A percentile compares a stretch with the other conserved stretches of the same genome.
phyloP scores from a whole-genome alignment of 2,797 vertebrate species.

The Rhinophrynus dorsalis region DNA sequence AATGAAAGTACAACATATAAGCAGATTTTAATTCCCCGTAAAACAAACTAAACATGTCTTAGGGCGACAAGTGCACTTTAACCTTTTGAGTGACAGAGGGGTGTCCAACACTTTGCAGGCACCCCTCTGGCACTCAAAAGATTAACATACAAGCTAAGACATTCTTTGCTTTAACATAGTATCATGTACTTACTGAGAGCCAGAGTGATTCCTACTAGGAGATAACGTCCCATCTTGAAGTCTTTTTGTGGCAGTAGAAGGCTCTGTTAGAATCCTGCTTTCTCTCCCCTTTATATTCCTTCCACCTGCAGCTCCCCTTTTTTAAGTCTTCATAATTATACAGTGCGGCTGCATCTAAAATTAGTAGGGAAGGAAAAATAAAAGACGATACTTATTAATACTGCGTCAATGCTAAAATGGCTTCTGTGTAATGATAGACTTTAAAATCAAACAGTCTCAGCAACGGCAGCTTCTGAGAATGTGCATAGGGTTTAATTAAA shows the following conservation, averaged over 20 bases:
- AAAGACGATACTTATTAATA: conserved; percentile 1
- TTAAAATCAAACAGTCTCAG: neutral
- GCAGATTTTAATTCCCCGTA: no score
- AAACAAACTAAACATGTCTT: no score
- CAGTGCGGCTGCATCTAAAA: neutral
- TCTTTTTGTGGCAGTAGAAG: neutral
- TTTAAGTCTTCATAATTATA: conserved; percentile 22
- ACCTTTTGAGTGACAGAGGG: no score
- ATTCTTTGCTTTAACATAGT: no score
- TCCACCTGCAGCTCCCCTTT: no score
- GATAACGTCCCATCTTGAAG: conserved; percentile 25
- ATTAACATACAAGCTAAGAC: no score
- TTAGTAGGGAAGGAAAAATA: conserved; percentile 5
- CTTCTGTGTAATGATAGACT: conserved; percentile 15
- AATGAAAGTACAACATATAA: no score
- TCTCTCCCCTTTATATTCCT: neutral
- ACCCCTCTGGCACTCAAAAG: no score
- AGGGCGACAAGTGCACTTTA: no score
- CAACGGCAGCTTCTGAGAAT: neutral
- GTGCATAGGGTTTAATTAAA: neutral
- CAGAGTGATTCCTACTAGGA: conserved; percentile 23
- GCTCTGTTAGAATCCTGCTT: neutral
- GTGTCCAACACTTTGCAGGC: no score
- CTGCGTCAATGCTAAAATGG: neutral
- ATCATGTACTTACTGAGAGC: conserved; percentile 17